Evolutionary conservation across 64 coral and sea anemone genomes (phyloP).

Genomic region (Catalaphyllia jardinei): DNA sequence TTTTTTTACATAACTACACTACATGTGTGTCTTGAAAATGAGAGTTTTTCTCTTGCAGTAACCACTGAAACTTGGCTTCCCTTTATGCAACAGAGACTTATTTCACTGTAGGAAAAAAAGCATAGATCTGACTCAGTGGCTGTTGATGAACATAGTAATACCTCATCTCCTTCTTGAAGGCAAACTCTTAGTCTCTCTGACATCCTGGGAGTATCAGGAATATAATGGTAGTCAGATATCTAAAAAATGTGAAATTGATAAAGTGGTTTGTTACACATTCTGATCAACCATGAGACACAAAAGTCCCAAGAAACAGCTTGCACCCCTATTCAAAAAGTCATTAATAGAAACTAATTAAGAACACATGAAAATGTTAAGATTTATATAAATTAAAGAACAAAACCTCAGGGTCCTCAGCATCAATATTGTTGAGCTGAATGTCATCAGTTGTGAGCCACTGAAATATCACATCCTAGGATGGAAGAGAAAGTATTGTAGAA

Average conservation of each 20-base stretch:
- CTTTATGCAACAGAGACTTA: too few species aligned
- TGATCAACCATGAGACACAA: too few species aligned
- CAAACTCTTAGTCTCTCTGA: constrained; percentile 91
- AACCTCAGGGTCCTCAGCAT: constrained; percentile 99
- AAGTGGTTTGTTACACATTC: not conserved
- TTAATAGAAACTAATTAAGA: too few species aligned
- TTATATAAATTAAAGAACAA: too few species aligned
- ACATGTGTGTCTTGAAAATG: too few species aligned
- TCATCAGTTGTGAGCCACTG: constrained; percentile 99
- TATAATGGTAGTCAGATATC: constrained; percentile 95
- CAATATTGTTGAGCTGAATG: constrained; percentile 92
- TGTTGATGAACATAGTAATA: not conserved
- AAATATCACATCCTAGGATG: constrained; percentile 85
- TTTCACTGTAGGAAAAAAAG: not conserved
- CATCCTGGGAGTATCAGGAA: constrained; percentile 93
- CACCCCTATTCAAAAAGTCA: too few species aligned
- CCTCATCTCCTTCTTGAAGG: constrained; percentile 98
- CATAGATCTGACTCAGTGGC: not conserved
- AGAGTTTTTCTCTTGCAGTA: too few species aligned
- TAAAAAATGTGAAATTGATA: constrained; percentile 7
- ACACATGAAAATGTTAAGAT: not conserved
- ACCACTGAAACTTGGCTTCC: too few species aligned
- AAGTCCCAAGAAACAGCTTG: too few species aligned
- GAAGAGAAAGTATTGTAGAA: not conserved
- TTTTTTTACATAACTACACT: too few species aligned